Percentiles rank a stretch among this genome's conserved stretches.
These are phyloP conservation scores for Nemotelus pantherinus DNA, from an alignment of 2,888 invertebrate species.

Conservation along the genomic window DNA sequence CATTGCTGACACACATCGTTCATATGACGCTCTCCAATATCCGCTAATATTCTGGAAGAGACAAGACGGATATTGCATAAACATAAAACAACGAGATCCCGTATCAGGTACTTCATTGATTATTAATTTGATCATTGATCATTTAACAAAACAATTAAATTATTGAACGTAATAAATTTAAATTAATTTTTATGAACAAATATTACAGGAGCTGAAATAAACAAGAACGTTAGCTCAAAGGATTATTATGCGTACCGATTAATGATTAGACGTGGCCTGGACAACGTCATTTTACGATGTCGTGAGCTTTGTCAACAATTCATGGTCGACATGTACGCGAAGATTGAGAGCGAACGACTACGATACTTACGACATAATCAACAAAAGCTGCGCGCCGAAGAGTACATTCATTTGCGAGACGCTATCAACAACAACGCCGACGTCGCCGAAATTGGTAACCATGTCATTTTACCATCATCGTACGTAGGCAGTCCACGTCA, in stretches of 20 bases:
- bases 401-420: too few species aligned
- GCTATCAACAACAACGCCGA: too few species aligned
- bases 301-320: conserved; percentile 8
- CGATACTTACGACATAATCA: too few species aligned
- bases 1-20: conserved; percentile 52
- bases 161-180: conserved; percentile 37
- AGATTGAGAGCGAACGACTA: neutral
- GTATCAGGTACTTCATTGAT: conserved; percentile 41
- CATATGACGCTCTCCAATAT: conserved; percentile 55
- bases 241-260: conserved; percentile 51
- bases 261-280: conserved; percentile 47
- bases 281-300: conserved; percentile 9
- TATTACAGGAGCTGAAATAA: conserved; percentile 49
- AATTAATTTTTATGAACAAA: conserved; percentile 26
- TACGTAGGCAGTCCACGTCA: too few species aligned
- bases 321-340: conserved; percentile 11
- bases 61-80: conserved; percentile 53
- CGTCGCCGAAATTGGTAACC: too few species aligned
- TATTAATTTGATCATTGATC: conserved; percentile 20
- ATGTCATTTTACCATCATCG: too few species aligned
- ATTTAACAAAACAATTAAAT: neutral
- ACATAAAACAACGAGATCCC: conserved; percentile 44
- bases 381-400: too few species aligned
- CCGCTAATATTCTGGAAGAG: conserved; percentile 55
- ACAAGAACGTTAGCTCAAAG: conserved; percentile 47